phyloP scores from a whole-genome alignment of 2,113 vertebrate genomes.

The Ammodytes marinus region DNA sequence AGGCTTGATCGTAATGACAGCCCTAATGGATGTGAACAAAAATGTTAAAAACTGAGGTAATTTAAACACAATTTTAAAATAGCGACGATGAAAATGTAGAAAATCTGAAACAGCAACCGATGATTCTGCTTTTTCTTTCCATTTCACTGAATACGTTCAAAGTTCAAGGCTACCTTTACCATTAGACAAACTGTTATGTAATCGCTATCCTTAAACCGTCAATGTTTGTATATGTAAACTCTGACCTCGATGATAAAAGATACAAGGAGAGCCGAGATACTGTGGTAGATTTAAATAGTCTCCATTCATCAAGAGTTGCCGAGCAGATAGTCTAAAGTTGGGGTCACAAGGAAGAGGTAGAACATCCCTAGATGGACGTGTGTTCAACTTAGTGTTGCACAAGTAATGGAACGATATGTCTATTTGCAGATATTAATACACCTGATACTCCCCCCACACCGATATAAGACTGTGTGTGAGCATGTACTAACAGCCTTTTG shows the following conservation, averaged over 20 bases:
- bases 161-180: slow-evolving; percentile 20
- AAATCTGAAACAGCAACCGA: not conserved
- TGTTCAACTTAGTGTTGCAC: too few relatives aligned
- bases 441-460: too few relatives aligned
- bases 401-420: too few relatives aligned
- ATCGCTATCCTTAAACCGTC: not conserved
- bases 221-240: not conserved
- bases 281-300: too few relatives aligned
- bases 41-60: not conserved
- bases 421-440: too few relatives aligned
- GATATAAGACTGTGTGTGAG: too few relatives aligned
- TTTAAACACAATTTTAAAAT: not conserved
- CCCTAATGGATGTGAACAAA: not conserved
- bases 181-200: slow-evolving; percentile 4
- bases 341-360: too few relatives aligned
- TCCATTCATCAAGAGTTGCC: too few relatives aligned
- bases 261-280: not conserved
- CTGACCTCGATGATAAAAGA: not conserved
- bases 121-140: not conserved
- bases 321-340: too few relatives aligned
- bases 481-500: too few relatives aligned
- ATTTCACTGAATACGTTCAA: not conserved
- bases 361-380: too few relatives aligned
- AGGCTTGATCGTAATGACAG: not conserved
- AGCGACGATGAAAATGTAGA: not conserved